Percentiles rank a stretch among this genome's conserved stretches.
These are phyloP conservation scores for Orthonevra nobilis DNA, from an alignment of 2,888 invertebrate species.

Conservation along the genomic window DNA sequence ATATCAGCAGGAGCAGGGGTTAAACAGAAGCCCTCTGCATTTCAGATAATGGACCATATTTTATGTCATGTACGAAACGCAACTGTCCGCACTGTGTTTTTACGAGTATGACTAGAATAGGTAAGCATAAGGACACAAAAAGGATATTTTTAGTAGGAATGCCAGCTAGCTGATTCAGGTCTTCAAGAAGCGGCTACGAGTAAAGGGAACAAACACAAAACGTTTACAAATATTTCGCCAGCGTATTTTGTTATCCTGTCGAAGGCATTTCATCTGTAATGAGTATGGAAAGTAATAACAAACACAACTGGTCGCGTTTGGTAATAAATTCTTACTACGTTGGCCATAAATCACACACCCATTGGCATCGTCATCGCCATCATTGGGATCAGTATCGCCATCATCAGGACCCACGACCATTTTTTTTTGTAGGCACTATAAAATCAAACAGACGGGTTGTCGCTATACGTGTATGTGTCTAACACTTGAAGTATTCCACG, in stretches of 20 bases:
- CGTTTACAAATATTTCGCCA: not conserved
- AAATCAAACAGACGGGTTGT: conserved; percentile 10
- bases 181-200: not conserved
- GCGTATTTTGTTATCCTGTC: no score
- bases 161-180: conserved; percentile 31
- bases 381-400: conserved; percentile 2
- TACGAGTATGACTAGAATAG: conserved; percentile 34
- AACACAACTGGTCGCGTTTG: conserved; percentile 1
- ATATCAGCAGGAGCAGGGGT: not conserved
- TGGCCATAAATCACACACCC: conserved; percentile 59
- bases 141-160: not conserved
- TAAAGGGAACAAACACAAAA: conserved; percentile 4
- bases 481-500: not conserved
- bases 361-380: conserved; percentile 26
- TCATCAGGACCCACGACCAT: not conserved
- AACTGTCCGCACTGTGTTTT: conserved; percentile 22
- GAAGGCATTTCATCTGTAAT: no score
- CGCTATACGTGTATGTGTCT: not conserved
- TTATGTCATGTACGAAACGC: conserved; percentile 28
- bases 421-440: conserved; percentile 14
- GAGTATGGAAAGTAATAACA: conserved; percentile 6
- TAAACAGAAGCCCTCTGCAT: conserved; percentile 32
- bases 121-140: conserved; percentile 13
- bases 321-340: conserved; percentile 59
- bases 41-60: conserved; percentile 45